Base-by-base conservation (phyloP, 2,113 vertebrate species). In the Mugil cephalus region DNA sequence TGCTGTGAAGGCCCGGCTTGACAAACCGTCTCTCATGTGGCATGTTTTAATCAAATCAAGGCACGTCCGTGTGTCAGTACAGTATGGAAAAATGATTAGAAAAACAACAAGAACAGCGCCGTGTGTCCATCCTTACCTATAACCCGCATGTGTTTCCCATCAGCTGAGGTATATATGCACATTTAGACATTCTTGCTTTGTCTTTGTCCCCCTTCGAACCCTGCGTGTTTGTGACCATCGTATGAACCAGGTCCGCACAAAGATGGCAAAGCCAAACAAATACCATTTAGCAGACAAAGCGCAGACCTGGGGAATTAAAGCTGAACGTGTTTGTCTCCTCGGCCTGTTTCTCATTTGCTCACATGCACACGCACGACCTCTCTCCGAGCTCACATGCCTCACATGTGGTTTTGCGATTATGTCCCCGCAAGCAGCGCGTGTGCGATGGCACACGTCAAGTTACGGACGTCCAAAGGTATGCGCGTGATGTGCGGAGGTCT, bases 61-160 rank as follows among this genome's bases (percentile, higher is more conserved):
- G 61, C 58, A 38, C 43, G 50, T 70, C 61, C 60, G 47, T 55
- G 60, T 35, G 17, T 30, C 10, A 39, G 24, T 52, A 10, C 10
- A 18, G 54, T 50, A 50, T 64, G 43, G 50, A 1, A 19, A 35
- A 42, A 48, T 17, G 52, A 38, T 65, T 9, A 46, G 51, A 2
- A 35, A 53, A 34, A 58, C 24, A 40, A n/a, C n/a, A n/a, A n/a
- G 17, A 30, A 19, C 38, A 24, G 17, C 10, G 11, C 13, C 50
- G 17, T 40, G 35, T 14, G 45, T 70, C 34, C 43, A 50, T 58
- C 4, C 39, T 39, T 48, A 56, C 14, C 46, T 65, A 35, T 10
- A 74, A 47, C 15, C 15, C 39, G 8, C 88, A 92, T 85, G 68
- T 88, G 89, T 84, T 92, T 87, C 69, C 63, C 83, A 87, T 91